Percentiles rank a stretch among this genome's conserved stretches.
Evolutionary conservation across 2,888 invertebrate species (phyloP).

Genomic region (Drosophila putrida): DNA sequence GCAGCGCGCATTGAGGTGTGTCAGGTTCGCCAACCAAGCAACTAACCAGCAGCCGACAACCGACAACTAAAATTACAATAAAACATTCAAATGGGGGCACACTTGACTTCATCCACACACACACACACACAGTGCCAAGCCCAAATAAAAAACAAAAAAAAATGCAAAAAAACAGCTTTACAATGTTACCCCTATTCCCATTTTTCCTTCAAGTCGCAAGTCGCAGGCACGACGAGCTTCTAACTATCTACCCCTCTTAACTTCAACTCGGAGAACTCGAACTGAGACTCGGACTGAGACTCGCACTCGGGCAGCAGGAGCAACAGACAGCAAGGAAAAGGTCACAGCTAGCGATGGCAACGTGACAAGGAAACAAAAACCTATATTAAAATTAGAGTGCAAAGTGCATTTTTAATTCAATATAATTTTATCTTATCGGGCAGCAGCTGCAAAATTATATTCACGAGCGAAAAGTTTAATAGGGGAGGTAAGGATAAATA

Average conservation of each 20-base stretch:
- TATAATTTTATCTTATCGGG: too few relatives aligned
- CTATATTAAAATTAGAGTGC: too few relatives aligned
- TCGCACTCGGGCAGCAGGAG: conserved; percentile 15
- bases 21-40: conserved; percentile 63
- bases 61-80: conserved; percentile 58
- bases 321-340: conserved; percentile 22
- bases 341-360: conserved; percentile 27
- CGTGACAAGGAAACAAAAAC: not conserved
- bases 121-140: conserved; percentile 48
- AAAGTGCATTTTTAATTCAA: too few relatives aligned
- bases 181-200: conserved; percentile 17
- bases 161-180: conserved; percentile 20
- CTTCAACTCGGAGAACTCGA: not conserved
- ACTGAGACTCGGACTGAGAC: conserved; percentile 15
- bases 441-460: too few relatives aligned
- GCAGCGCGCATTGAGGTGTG: conserved; percentile 80
- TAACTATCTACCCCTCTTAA: conserved; percentile 28
- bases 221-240: conserved; percentile 15
- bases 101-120: conserved; percentile 20
- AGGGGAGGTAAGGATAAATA: too few relatives aligned
- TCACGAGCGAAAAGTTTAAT: too few relatives aligned
- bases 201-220: conserved; percentile 33
- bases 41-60: conserved; percentile 54
- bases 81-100: conserved; percentile 64
- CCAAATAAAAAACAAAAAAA: conserved; percentile 39